phyloP scores from a whole-genome alignment of 2,888 invertebrate genomes.

The Zonitis immaculata region DNA sequence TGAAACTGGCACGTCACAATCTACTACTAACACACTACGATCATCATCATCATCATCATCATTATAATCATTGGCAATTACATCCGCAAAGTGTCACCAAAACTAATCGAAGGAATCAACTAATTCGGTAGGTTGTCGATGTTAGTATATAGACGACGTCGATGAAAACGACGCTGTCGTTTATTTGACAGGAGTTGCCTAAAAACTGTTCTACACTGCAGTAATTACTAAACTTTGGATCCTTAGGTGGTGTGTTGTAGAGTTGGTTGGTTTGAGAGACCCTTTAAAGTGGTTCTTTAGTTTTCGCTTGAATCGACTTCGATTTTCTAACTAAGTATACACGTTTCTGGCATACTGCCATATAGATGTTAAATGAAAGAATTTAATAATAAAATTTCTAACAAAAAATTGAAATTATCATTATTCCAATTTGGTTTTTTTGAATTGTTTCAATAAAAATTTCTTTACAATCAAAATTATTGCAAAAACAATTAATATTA shows the following conservation, averaged over 20 bases:
- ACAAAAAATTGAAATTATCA: conserved; percentile 10
- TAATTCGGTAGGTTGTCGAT: conserved; percentile 19
- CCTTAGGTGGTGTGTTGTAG: background rate
- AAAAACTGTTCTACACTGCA: conserved; percentile 24
- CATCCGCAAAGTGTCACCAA: conserved; percentile 13
- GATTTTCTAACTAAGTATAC: conserved; percentile 14
- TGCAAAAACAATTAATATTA: no score
- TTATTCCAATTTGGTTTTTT: background rate
- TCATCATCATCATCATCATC: background rate
- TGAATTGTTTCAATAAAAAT: background rate
- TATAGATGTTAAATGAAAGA: conserved; percentile 7
- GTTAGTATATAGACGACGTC: background rate
- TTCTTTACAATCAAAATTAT: background rate
- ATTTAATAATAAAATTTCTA: conserved; percentile 10
- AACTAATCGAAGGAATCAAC: conserved; percentile 24
- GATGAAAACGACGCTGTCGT: background rate
- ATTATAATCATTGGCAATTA: conserved; percentile 1
- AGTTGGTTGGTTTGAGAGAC: conserved; percentile 10
- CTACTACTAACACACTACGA: background rate
- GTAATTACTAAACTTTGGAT: conserved; percentile 24
- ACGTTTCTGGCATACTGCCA: conserved; percentile 19
- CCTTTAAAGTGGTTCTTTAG: conserved; percentile 22
- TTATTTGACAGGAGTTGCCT: conserved; percentile 22
- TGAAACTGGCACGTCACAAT: background rate
- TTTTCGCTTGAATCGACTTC: conserved; percentile 5